Base-by-base conservation (phyloP, 2,888 invertebrate genomes). In the Melinaea menophilus region DNA sequence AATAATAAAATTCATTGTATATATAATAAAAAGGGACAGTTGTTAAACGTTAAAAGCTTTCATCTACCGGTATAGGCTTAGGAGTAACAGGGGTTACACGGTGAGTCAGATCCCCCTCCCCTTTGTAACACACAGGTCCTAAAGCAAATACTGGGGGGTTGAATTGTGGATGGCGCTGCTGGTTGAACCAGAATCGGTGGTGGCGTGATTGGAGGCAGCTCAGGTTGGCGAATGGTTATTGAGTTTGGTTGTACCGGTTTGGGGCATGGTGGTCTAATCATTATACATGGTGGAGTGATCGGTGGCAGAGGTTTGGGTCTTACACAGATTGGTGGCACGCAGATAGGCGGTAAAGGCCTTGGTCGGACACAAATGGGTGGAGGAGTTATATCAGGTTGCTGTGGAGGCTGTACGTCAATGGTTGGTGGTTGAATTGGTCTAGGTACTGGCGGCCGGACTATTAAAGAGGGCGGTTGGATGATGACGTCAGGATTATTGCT, bases 381-480 rank as follows among this genome's bases (percentile, higher is more conserved):
- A 0, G 82, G 85, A 0, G 74, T 75, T 1, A 86, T 75, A 0
- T 83, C 79, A 0, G 71, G 67, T 2, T 72, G 34, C 0, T 68
- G 66, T 0, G 79, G 79, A 0, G 81, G 83, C 58, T 81, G 79
- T 1, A 84, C 72, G 0, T 73, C 75, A 0, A 84, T 66, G 0
- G 74, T 56, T 0, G 83, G 79, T 3, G 85, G 85, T 9, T 72
- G 74, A 4, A 86, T 77, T 0, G 83, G 77, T 0, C 70, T 61
- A 0, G 80, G 61, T 2, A 74, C 73, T 0, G 74, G 75, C 0
- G 84, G 85, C 4, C 76, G 73, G 37, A 87, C 79, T 2, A 85
- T 69, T 69, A 88, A 84, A 0, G 88, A 73, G 0, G 88, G 85
- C 0, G 86, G 86, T 54, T 85, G 86, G 66, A 88, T 82, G 61